Percentiles rank a stretch among this genome's conserved stretches.
Conservation (phyloP, 2,888 invertebrate species). For the Laothoe populi region DNA sequence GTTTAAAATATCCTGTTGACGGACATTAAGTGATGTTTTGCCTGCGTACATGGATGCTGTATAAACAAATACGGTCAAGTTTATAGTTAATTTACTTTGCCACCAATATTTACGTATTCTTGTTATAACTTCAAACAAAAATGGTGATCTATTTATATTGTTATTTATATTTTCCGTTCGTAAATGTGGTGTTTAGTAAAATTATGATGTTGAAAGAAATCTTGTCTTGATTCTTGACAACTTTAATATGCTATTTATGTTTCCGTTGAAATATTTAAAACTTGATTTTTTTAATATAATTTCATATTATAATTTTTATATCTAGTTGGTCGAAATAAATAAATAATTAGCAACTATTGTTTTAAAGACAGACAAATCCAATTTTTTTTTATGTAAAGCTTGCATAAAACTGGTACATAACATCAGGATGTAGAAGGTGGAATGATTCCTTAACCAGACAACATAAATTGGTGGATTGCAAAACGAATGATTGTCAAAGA, state of each 20-base stretch:
- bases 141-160: conserved; percentile 3
- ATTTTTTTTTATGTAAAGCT: too few species aligned
- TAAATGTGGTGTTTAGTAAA: neutral
- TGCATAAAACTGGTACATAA: too few species aligned
- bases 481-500: too few species aligned
- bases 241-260: neutral
- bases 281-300: too few species aligned
- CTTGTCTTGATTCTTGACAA: neutral
- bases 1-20: conserved; percentile 70
- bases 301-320: too few species aligned
- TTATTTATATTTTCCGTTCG: conserved; percentile 1
- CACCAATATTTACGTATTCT: conserved; percentile 24
- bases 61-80: conserved; percentile 37
- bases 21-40: conserved; percentile 64
- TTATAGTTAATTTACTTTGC: conserved; percentile 25
- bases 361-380: too few species aligned
- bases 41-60: conserved; percentile 42
- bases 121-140: conserved; percentile 6
- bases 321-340: too few species aligned
- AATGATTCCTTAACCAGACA: too few species aligned
- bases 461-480: too few species aligned
- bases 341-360: too few species aligned
- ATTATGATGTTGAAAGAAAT: conserved; percentile 14
- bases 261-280: neutral
- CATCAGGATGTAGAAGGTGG: too few species aligned